phyloP scores from a whole-genome alignment of 1,140 invertebrate genomes.

The Drosophila mojavensis region DNA sequence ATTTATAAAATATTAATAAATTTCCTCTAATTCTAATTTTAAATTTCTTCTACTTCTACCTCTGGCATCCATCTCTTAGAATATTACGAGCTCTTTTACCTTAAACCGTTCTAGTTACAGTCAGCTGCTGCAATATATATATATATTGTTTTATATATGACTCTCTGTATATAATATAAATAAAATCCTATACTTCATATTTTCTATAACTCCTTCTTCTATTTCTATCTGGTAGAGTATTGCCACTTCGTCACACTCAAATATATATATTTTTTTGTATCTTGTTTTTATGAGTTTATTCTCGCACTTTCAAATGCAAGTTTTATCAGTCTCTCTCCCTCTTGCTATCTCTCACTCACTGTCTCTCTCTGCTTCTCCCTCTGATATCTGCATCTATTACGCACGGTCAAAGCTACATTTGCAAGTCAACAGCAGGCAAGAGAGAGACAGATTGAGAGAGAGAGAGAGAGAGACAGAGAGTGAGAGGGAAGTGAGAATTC shows the following conservation, averaged over 20 bases:
- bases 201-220: too few species aligned
- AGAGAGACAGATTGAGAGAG: background rate
- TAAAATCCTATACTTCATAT: too few species aligned
- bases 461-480: too few species aligned
- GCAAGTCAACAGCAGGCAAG: conserved; percentile 26
- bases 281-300: conserved; percentile 34
- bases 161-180: too few species aligned
- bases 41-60: too few species aligned
- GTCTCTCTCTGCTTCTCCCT: background rate
- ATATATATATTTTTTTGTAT: background rate
- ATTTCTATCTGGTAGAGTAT: background rate
- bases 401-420: conserved; percentile 31
- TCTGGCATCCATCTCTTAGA: too few species aligned
- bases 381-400: conserved; percentile 30
- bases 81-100: too few species aligned
- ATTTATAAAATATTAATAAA: too few species aligned
- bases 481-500: background rate
- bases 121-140: too few species aligned
- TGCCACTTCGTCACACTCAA: background rate
- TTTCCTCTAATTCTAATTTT: too few species aligned
- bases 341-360: conserved; percentile 22
- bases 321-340: conserved; percentile 17
- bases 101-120: too few species aligned
- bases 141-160: too few species aligned
- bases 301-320: conserved; percentile 50